Percentiles rank a stretch among this genome's conserved stretches.
These are phyloP conservation scores for Podarcis muralis DNA, from an alignment of 2,113 vertebrate species.

Conservation along the genomic window DNA sequence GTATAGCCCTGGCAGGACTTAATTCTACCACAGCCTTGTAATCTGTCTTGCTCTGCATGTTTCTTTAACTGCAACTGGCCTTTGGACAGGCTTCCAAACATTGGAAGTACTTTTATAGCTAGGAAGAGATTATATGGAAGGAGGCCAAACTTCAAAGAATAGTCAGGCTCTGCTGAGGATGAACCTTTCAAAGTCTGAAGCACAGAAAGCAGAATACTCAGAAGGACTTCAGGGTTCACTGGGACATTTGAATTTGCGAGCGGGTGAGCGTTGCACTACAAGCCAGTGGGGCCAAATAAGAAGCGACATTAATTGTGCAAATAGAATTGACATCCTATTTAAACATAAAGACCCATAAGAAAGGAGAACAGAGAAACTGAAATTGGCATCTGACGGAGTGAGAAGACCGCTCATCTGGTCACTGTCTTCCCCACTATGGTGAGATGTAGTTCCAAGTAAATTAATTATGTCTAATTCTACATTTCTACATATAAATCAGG, in stretches of 20 bases:
- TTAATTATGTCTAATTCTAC: no score
- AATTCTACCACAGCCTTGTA: neutral
- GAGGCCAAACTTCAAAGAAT: neutral
- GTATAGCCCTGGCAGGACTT: neutral
- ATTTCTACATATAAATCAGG: no score
- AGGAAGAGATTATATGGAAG: neutral
- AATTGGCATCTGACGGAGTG: no score
- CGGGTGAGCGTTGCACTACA: neutral
- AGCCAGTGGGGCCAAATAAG: neutral
- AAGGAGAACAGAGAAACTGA: no score
- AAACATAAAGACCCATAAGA: neutral
- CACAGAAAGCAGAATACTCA: fast-evolving
- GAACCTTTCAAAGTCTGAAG: neutral
- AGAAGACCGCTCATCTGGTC: no score
- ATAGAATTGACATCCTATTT: neutral
- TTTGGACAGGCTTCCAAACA: fast-evolving
- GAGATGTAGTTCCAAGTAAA: no score
- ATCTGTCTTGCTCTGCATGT: neutral
- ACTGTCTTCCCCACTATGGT: no score
- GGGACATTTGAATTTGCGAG: fast-evolving
- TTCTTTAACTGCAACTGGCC: neutral
- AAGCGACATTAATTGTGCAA: neutral
- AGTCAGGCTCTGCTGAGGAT: neutral
- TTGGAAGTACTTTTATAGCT: neutral
- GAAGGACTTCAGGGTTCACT: neutral